Conservation (phyloP, 2,113 vertebrate species). For the Proteles cristata region DNA sequence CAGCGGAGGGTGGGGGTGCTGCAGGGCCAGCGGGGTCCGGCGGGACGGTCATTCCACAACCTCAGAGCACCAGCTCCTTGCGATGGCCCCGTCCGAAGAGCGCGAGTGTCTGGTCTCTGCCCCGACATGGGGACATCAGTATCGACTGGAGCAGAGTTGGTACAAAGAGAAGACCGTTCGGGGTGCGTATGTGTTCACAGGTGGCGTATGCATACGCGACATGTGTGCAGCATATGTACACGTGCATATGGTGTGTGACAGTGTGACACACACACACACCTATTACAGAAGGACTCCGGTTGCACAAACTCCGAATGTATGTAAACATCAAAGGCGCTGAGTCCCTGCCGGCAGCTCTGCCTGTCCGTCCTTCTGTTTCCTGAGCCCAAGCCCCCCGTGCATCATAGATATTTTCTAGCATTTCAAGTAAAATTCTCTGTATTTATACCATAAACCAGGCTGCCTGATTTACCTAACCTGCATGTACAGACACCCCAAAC, state of each 20-base stretch:
- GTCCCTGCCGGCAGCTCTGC: accelerated
- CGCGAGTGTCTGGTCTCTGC: accelerated
- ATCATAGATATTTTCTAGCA: accelerated
- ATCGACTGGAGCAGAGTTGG: too few species aligned
- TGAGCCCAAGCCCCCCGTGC: accelerated
- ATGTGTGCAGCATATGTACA: neutral
- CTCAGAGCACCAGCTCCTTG: neutral
- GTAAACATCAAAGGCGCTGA: neutral
- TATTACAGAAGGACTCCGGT: accelerated
- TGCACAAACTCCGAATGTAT: neutral
- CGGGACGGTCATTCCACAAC: accelerated
- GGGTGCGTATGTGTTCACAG: accelerated
- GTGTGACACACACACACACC: accelerated
- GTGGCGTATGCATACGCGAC: accelerated
- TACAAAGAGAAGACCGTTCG: neutral
- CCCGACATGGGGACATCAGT: neutral
- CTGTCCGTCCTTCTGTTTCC: accelerated
- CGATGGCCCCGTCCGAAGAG: accelerated
- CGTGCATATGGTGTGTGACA: accelerated
- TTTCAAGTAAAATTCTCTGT: neutral
- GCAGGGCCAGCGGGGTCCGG: accelerated
- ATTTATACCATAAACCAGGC: accelerated
- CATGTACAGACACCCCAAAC: accelerated
- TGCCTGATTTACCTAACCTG: accelerated
- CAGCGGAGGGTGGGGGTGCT: accelerated